Evolutionary conservation across 2,113 vertebrate species (phyloP).

Genomic region (Phodopus roborovskii): DNA sequence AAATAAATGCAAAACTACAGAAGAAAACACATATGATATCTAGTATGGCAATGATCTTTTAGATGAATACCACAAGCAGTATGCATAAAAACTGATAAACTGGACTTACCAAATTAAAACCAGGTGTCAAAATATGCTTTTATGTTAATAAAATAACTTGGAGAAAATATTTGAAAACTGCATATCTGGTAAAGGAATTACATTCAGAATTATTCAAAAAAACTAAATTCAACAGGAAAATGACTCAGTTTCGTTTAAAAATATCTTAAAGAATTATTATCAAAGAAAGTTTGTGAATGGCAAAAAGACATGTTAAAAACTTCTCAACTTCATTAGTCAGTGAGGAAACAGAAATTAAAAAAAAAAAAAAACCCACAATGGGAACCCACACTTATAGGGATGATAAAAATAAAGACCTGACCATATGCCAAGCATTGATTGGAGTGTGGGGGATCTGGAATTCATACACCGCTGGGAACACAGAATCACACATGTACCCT

Average conservation of each 20-base stretch:
- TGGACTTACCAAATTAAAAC: neutral
- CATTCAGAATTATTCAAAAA: neutral
- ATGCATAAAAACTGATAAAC: slow-evolving; percentile 16
- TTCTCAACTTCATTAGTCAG: neutral
- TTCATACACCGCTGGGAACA: neutral
- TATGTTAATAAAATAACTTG: neutral
- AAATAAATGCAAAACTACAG: neutral
- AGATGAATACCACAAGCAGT: neutral
- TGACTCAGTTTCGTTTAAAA: neutral
- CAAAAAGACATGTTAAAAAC: slow-evolving; percentile 27
- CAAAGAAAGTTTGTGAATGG: neutral
- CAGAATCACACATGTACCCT: neutral
- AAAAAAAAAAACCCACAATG: neutral
- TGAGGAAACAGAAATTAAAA: slow-evolving; percentile 41
- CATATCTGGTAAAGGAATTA: neutral
- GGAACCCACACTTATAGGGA: neutral
- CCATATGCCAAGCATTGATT: neutral
- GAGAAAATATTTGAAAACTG: neutral
- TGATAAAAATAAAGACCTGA: slow-evolving; percentile 24
- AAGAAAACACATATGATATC: slow-evolving; percentile 9
- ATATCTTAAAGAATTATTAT: slow-evolving; percentile 7
- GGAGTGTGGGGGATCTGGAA: neutral
- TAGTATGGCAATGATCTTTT: neutral
- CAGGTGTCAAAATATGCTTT: neutral
- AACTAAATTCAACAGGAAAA: neutral